A percentile compares a stretch with the other conserved stretches of the same genome.
phyloP scores from a whole-genome alignment of 2,888 invertebrate species.

The Esperia sulphurella region DNA sequence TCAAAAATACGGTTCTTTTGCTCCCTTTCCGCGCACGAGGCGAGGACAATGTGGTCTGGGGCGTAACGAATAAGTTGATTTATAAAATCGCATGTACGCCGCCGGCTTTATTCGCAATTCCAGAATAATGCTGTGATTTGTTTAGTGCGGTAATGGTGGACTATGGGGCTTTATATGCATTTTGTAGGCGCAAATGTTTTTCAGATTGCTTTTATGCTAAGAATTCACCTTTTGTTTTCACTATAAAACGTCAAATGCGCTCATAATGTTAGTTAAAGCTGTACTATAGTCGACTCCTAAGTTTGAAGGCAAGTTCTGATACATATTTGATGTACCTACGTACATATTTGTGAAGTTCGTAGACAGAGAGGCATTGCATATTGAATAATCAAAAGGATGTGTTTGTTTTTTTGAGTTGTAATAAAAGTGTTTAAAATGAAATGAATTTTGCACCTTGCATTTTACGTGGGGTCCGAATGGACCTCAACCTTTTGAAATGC shows the following conservation, averaged over 20 bases:
- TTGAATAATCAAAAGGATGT: no score
- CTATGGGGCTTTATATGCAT: conserved; percentile 35
- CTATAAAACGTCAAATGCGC: not conserved
- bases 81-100: conserved; percentile 57
- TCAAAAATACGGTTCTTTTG: conserved; percentile 38
- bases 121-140: conserved; percentile 39
- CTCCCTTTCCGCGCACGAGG: conserved; percentile 41
- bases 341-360: no score
- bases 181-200: conserved; percentile 43
- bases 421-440: no score
- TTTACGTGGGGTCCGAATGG: not conserved
- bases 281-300: not conserved
- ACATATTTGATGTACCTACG: no score
- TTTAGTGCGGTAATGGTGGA: conserved; percentile 36
- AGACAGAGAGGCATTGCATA: no score
- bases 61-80: conserved; percentile 72
- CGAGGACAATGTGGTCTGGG: conserved; percentile 64
- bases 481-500: not conserved
- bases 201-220: conserved; percentile 35
- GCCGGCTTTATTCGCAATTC: conserved; percentile 33
- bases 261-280: no score
- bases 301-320: not conserved
- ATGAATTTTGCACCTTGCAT: not conserved
- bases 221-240: conserved; percentile 35
- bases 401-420: no score